Base-by-base conservation (phyloP, 1,140 invertebrate genomes). In the Platyura marginata region DNA sequence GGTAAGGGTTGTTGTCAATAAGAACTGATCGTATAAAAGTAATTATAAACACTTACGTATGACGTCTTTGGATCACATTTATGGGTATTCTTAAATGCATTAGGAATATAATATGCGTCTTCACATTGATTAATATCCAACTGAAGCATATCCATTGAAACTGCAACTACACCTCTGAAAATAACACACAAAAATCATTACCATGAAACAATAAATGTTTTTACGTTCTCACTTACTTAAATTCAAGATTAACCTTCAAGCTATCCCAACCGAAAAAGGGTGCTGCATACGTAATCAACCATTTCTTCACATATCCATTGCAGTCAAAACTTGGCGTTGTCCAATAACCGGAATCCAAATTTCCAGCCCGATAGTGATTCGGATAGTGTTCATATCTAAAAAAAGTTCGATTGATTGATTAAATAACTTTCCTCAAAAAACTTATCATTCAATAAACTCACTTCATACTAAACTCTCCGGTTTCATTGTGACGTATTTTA, bases 211-310 rank as follows among this genome's bases (percentile, higher is more conserved):
- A 16, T 5, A 9, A 36, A n/a, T 16, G 34, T 15, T 37, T 37
- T 37, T 16, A 16, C 15, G 15, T 16, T 15, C 5, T 10, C 47
- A 77, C 82, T 84, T 66, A 91, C 87, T 93, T 92, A 66, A 94
- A 93, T 71, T 93, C 87, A 48, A 93, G 65, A 64, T 83, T 85
- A 20, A 75, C 77, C 70, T 84, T 87, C 38, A 97, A 71, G 58
- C 78, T 84, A 60, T 96, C 91, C 79, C 83, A 90, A 42, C 93
- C 93, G 63, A 98, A 98, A 74, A 98, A 97, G 41, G 93, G 93
- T 41, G 79, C 79, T 40, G 86, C 81, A 69, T 96, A 98, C 32
- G 87, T 91, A 47, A 97, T 75, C 48, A 95, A 72, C 94, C 93
- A 98, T 66, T 89, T 88, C 52, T 89, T 83, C 36, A 86, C 69